Evolutionary conservation across 92 coral and sea anemone genomes (phyloP).

Genomic region (Heteractis magnifica): DNA sequence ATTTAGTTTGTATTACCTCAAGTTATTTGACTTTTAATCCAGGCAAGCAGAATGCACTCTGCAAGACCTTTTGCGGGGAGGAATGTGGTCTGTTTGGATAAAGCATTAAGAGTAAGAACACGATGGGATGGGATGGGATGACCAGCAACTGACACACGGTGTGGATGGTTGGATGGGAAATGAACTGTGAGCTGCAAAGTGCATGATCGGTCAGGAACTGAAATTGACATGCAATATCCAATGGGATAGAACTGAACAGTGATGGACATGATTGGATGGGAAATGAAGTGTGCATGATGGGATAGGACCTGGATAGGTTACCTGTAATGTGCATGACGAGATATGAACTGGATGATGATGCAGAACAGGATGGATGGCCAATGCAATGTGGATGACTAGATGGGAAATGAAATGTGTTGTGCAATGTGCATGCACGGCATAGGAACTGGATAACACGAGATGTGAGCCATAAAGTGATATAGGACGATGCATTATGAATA

Average conservation of each 20-base stretch:
- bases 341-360: background rate
- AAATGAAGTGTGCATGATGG: background rate
- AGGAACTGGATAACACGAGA: background rate
- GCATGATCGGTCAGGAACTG: too few relatives aligned
- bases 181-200: background rate
- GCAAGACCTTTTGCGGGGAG: conserved; percentile 67
- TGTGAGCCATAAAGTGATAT: too few relatives aligned
- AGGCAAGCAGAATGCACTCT: conserved; percentile 76
- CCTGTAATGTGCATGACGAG: background rate
- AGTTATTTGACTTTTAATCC: conserved; percentile 50
- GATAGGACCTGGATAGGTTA: background rate
- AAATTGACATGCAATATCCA: too few relatives aligned
- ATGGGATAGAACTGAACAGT: background rate
- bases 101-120: conserved; percentile 34
- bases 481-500: background rate
- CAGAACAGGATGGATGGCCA: background rate
- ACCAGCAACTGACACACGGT: background rate
- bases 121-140: background rate
- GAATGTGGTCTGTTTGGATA: conserved; percentile 70
- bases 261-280: background rate
- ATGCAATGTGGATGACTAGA: too few relatives aligned
- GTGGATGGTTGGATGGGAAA: background rate
- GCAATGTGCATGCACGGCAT: background rate
- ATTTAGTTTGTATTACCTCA: conserved; percentile 31
- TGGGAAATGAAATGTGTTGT: background rate